Base-by-base conservation (phyloP, 2,888 invertebrate species). In the Plagodis dolabraria region DNA sequence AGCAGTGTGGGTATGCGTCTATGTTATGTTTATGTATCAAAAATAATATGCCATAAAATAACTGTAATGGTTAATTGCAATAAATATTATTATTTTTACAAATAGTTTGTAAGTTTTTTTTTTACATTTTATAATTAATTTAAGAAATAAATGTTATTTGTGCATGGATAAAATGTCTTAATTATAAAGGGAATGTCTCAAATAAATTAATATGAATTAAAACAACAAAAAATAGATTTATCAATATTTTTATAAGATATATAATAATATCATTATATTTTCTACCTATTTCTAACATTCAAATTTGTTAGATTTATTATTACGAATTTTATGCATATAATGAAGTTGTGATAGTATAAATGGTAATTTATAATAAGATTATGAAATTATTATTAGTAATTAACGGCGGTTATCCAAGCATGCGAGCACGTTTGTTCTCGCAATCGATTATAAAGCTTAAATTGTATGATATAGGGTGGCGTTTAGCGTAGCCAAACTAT, bases 21-120 rank as follows among this genome's bases (percentile, higher is more conserved):
- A 47, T 53, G 48, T 52, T 47, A 47, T 58, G 68, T 73, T 52
- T 51, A 47, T 58, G 68, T 73, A 69, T 73, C 65, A 61, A 74
- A 74, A 77, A 80, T 85, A 83, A 79, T 82, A 87, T 89, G 90
- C 90, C 90, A 90, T 90, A 90, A 83, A 82, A 82, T 84, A 85
- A 62, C 56, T 53, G 46, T 60, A 67, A 57, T 52, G 51, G 55
- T 57, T 55, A 58, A 80, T 71, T 86, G 86, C 85, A 87, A 88
- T 86, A 83, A 58, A 45, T 76, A 66, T 59, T 67, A 67, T 70
- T 74, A 67, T 72, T 73, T 76, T 75, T 74, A 79, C 70, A 77
- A 79, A 76, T 72, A 75, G 67, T 76, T 76, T 67, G 68, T 72
- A 40, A 40, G 40, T 10, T 40, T 10, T 40, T 38, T n/a, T 8